Percentiles rank a stretch among this genome's conserved stretches.
Evolutionary conservation across 2,888 invertebrate genomes (phyloP).

Genomic region (Clostera curtula): DNA sequence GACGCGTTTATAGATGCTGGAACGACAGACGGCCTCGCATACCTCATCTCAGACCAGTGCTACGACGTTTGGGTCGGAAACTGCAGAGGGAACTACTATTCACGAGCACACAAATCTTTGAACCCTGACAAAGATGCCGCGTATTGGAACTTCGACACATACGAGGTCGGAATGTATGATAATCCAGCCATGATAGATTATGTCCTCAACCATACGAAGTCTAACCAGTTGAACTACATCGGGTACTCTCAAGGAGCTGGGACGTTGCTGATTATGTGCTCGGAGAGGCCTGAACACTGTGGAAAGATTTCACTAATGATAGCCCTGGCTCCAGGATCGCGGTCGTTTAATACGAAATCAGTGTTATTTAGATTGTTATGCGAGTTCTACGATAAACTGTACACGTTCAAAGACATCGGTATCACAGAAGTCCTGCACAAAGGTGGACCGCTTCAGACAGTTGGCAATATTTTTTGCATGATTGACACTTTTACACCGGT

Average conservation of each 20-base stretch:
- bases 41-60: slow-evolving; percentile 27
- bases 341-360: slow-evolving; percentile 65
- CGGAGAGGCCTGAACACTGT: slow-evolving; percentile 78
- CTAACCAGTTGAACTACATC: slow-evolving; percentile 34
- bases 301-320: slow-evolving; percentile 76
- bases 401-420: no score
- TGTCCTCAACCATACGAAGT: slow-evolving; percentile 34
- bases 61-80: slow-evolving; percentile 37
- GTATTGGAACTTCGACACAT: slow-evolving; percentile 52
- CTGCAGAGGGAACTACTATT: slow-evolving; percentile 56
- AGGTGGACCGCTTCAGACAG: no score
- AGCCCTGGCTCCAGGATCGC: slow-evolving; percentile 77
- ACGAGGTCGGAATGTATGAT: no score
- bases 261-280: slow-evolving; percentile 75
- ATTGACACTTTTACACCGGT: no score
- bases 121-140: slow-evolving; percentile 35
- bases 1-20: slow-evolving; percentile 50
- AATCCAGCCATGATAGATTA: slow-evolving; percentile 76
- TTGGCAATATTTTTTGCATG: no score
- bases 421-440: no score
- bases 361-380: slow-evolving; percentile 53
- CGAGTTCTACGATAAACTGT: no score
- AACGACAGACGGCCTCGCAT: slow-evolving; percentile 30
- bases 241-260: slow-evolving; percentile 28
- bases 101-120: slow-evolving; percentile 55